Conservation (phyloP, 2,797 vertebrate species). For the Emys orbicularis region DNA sequence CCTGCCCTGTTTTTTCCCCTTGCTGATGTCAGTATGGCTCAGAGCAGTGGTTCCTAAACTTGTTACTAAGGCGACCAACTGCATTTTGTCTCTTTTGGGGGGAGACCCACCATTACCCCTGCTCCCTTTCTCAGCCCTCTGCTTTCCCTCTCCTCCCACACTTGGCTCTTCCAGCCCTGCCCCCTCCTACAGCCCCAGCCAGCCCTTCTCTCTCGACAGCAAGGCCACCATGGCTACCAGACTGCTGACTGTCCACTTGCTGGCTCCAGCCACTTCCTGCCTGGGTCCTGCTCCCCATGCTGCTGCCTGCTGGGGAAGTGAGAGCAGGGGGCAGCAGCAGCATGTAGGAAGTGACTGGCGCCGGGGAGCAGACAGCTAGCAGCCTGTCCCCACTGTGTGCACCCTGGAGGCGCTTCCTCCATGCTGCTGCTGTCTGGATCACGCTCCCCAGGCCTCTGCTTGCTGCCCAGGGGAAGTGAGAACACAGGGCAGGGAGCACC, state of each 20-base stretch:
- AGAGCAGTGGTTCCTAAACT: background rate
- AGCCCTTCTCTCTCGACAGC: background rate
- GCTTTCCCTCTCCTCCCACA: no score
- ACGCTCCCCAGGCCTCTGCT: background rate
- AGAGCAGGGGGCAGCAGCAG: background rate
- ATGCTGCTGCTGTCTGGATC: background rate
- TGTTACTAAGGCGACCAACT: background rate
- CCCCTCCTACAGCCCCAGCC: background rate
- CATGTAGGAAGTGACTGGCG: background rate
- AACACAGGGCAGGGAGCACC: background rate
- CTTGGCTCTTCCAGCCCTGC: background rate
- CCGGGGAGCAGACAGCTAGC: background rate
- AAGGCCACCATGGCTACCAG: background rate
- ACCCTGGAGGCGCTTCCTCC: background rate
- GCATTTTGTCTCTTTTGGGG: background rate
- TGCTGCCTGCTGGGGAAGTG: background rate
- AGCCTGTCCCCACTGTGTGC: background rate
- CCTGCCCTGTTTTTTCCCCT: slow-evolving; percentile 11
- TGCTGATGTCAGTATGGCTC: slow-evolving; percentile 7
- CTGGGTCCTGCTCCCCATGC: background rate
- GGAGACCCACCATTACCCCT: background rate
- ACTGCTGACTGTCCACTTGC: background rate
- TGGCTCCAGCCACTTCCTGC: background rate
- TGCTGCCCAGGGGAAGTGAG: background rate
- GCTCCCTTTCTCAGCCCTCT: no score